These are phyloP conservation scores for Diachasmimorpha longicaudata DNA, from an alignment of 1,140 invertebrate genomes.

Conservation along the genomic window DNA sequence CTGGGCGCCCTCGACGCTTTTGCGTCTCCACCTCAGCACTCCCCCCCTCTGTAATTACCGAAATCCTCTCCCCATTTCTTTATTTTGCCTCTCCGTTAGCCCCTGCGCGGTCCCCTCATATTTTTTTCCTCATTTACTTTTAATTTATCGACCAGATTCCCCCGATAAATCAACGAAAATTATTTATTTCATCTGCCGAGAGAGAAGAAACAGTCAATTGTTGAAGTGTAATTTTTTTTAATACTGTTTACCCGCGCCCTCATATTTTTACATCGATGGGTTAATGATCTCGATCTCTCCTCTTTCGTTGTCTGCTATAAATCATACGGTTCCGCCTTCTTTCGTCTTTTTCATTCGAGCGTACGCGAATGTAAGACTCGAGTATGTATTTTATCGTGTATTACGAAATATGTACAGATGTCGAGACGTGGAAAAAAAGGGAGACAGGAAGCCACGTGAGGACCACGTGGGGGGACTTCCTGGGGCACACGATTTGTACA, in stretches of 20 bases:
- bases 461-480: background rate
- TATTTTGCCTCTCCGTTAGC: background rate
- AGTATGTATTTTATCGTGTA: background rate
- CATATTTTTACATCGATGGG: background rate
- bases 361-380: background rate
- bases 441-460: conserved; percentile 1
- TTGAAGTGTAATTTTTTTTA: background rate
- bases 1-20: background rate
- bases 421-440: background rate
- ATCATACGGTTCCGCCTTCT: background rate
- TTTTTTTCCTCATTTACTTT: background rate
- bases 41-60: background rate
- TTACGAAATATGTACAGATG: background rate
- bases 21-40: background rate
- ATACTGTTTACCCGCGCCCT: background rate
- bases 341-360: background rate
- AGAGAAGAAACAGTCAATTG: background rate
- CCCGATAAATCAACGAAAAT: background rate
- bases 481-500: background rate
- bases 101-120: background rate
- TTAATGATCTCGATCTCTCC: no score
- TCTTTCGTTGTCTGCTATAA: background rate
- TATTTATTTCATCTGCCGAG: background rate
- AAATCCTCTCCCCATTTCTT: background rate
- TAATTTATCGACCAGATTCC: background rate